These are phyloP conservation scores for Brenthis hecate DNA, from an alignment of 2,888 invertebrate genomes.

Conservation along the genomic window DNA sequence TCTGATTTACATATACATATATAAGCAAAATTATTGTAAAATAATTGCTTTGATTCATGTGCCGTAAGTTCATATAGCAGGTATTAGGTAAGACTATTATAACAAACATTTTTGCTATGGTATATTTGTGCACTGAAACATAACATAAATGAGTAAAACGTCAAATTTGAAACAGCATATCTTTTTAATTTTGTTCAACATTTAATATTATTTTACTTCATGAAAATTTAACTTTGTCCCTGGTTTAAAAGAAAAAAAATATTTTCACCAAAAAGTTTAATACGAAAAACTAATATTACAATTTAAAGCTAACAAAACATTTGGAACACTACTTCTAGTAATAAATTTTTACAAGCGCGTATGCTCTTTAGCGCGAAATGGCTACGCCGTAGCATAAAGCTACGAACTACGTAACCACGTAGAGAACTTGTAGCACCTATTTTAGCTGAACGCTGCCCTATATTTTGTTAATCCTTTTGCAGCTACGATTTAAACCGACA, in stretches of 20 bases:
- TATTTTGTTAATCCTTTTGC: constrained; percentile 31
- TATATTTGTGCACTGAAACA: too few species aligned
- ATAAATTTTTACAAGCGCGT: constrained; percentile 47
- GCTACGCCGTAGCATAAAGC: constrained; percentile 39
- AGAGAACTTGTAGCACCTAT: constrained; percentile 40
- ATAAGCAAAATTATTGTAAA: too few species aligned
- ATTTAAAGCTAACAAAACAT: constrained; percentile 26
- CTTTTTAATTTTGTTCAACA: too few species aligned
- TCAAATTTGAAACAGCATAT: too few species aligned
- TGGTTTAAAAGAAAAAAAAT: not conserved
- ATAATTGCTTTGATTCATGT: too few species aligned
- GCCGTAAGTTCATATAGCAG: too few species aligned
- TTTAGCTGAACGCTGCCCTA: constrained; percentile 33
- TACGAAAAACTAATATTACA: constrained; percentile 15
- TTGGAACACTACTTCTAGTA: constrained; percentile 37
- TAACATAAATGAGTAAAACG: too few species aligned
- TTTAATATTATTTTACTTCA: too few species aligned
- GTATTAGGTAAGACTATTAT: too few species aligned
- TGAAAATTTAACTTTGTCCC: too few species aligned
- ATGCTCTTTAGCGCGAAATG: constrained; percentile 40
- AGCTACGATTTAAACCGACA: constrained; percentile 26
- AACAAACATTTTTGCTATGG: too few species aligned
- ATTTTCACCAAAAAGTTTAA: constrained; percentile 8
- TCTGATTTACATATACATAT: too few species aligned
- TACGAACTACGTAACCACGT: constrained; percentile 43